Conservation (phyloP, 37 sponge, comb jelly and placozoan genomes). For the Amphimedon queenslandica region DNA sequence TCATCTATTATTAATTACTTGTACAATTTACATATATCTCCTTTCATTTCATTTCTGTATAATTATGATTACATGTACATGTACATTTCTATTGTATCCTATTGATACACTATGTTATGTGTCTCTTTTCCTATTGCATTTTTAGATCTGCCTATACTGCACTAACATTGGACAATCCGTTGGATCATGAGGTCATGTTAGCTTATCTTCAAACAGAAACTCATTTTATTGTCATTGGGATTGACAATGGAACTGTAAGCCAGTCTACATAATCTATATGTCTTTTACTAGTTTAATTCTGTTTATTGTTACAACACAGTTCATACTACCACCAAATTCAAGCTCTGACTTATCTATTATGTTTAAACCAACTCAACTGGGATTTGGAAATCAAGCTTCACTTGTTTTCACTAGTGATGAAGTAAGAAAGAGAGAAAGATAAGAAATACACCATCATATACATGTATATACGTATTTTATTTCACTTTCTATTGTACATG, state of each 20-base stretch:
- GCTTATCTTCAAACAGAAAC: background rate
- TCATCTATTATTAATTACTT: no score
- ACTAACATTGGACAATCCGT: background rate
- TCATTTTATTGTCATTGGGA: background rate
- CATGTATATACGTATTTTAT: no score
- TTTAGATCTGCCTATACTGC: background rate
- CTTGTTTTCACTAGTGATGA: conserved; percentile 51
- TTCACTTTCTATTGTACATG: background rate
- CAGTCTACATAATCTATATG: background rate
- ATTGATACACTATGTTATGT: no score
- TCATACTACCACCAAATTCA: conserved; percentile 28
- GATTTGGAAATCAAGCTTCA: conserved; percentile 23
- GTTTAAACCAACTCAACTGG: conserved; percentile 64
- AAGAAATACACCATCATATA: no score
- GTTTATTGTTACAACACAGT: conserved; percentile 23
- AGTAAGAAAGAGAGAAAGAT: no score
- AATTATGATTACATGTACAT: background rate
- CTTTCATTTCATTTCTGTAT: no score
- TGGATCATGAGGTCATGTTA: background rate
- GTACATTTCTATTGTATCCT: no score
- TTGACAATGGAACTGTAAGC: background rate
- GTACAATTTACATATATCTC: no score
- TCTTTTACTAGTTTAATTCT: background rate
- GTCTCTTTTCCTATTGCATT: background rate
- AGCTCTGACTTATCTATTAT: conserved; percentile 27